phyloP scores from a whole-genome alignment of 1,140 invertebrate species.

The Stegodyphus mimosarum region DNA sequence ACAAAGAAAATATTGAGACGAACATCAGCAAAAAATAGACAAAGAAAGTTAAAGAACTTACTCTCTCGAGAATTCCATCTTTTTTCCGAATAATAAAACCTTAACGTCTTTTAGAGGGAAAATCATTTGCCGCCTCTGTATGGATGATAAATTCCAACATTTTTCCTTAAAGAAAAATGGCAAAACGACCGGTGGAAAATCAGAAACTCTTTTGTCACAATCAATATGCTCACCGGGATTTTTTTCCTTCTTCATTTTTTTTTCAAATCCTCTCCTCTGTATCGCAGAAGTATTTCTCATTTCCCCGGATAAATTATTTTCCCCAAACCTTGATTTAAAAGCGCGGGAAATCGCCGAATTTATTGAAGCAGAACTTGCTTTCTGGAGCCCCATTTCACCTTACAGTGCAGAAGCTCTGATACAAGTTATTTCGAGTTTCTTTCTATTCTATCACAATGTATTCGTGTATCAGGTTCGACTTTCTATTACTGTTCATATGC shows the following conservation, averaged over 20 bases:
- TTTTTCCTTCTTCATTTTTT: conserved; percentile 9
- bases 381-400: too few relatives aligned
- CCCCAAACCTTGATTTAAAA: conserved; percentile 16
- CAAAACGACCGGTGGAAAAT: conserved; percentile 42
- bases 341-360: conserved; percentile 17
- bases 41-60: conserved; percentile 42
- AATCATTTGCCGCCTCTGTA: conserved; percentile 37
- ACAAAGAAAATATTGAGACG: conserved; percentile 16
- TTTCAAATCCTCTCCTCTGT: neutral
- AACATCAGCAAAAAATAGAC: conserved; percentile 8
- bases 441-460: too few relatives aligned
- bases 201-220: conserved; percentile 54
- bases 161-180: conserved; percentile 24
- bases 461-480: too few relatives aligned
- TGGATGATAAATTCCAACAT: conserved; percentile 32
- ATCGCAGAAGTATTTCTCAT: conserved; percentile 31
- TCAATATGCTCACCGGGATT: conserved; percentile 22
- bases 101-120: conserved; percentile 41
- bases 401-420: too few relatives aligned
- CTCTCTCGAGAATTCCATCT: conserved; percentile 31
- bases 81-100: conserved; percentile 46
- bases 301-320: conserved; percentile 35
- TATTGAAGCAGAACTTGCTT: neutral
- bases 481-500: too few relatives aligned
- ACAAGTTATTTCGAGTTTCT: too few relatives aligned